phyloP scores from a whole-genome alignment of 92 coral and sea anemone genomes.

The Ricordea florida region DNA sequence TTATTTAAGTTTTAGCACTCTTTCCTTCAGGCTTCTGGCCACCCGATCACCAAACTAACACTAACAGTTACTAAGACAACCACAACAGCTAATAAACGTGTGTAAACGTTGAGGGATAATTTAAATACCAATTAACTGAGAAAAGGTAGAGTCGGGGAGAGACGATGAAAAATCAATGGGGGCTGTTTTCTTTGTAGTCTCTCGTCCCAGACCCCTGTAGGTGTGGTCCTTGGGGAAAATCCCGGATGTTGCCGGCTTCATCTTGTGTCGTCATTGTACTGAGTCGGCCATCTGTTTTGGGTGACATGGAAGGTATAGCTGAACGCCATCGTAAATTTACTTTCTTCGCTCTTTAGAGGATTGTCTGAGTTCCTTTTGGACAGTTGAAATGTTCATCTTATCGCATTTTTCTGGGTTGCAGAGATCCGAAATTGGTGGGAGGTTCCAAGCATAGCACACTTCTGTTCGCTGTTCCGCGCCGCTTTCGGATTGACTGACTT shows the following conservation, averaged over 20 bases:
- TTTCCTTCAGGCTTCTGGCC: no score
- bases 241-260: constrained; percentile 79
- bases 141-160: no score
- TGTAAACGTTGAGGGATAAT: no score
- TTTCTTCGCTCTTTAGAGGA: constrained; percentile 26
- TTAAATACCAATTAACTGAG: no score
- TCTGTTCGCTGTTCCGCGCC: constrained; percentile 98
- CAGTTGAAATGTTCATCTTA: constrained; percentile 56
- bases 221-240: constrained; percentile 36
- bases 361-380: constrained; percentile 30
- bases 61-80: no score
- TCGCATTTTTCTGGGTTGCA: constrained; percentile 68
- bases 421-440: constrained; percentile 99
- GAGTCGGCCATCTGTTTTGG: constrained; percentile 97
- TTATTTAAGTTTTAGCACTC: no score
- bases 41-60: no score
- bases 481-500: constrained; percentile 99
- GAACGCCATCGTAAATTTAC: constrained; percentile 49
- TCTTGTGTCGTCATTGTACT: constrained; percentile 96
- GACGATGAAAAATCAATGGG: no score
- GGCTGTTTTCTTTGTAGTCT: no score
- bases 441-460: constrained; percentile 98
- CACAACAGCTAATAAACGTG: no score
- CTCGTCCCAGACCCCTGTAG: constrained; percentile 43
- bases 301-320: constrained; percentile 95